phyloP scores from a whole-genome alignment of 2,888 invertebrate genomes.

The Julus scandinavius region DNA sequence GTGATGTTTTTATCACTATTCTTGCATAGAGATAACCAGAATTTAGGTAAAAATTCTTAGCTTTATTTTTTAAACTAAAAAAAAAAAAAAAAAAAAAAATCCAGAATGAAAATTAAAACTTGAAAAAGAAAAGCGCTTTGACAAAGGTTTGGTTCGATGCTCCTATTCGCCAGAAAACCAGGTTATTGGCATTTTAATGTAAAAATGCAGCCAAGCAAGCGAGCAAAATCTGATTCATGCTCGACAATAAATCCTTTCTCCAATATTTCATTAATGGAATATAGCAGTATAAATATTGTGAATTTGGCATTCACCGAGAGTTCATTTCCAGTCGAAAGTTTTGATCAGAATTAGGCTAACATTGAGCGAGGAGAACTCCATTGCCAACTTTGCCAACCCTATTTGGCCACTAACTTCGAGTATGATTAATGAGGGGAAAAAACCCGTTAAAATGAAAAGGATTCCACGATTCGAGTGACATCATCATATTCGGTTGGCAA shows the following conservation, averaged over 20 bases:
- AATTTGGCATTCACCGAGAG: constrained; percentile 40
- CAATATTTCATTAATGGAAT: constrained; percentile 40
- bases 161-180: constrained; percentile 41
- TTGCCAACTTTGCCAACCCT: constrained; percentile 12
- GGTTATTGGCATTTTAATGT: constrained; percentile 43
- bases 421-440: constrained; percentile 23
- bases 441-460: constrained; percentile 21
- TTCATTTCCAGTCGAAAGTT: constrained; percentile 39
- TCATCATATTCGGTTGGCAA: not conserved
- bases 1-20: not conserved
- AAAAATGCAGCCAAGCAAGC: constrained; percentile 45
- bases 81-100: not conserved
- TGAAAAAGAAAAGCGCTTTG: constrained; percentile 19
- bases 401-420: constrained; percentile 28
- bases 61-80: not conserved
- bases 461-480: not conserved
- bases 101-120: constrained; percentile 13
- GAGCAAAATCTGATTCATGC: constrained; percentile 45
- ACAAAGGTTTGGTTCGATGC: constrained; percentile 43
- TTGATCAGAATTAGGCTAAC: constrained; percentile 26
- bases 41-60: not conserved
- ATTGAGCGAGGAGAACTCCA: not conserved
- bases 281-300: constrained; percentile 40
- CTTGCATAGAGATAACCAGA: not conserved
- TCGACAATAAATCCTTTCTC: constrained; percentile 43